Conservation (phyloP, 2,888 invertebrate species). For the Agonopterix arenella region DNA sequence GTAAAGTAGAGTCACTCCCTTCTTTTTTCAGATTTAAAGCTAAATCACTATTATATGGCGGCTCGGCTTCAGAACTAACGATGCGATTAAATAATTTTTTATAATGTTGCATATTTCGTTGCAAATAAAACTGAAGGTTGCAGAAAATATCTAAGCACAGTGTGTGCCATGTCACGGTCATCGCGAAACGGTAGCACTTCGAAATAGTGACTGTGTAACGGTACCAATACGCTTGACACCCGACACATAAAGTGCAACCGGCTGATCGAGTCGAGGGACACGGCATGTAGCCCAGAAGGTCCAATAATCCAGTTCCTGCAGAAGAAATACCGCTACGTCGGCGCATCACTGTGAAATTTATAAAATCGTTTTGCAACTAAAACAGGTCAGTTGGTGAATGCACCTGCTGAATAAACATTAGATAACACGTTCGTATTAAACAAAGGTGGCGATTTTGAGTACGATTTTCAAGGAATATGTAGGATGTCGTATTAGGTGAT, state of each 20-base stretch:
- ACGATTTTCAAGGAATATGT: no score
- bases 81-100: not conserved
- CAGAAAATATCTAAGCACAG: not conserved
- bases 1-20: not conserved
- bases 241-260: constrained; percentile 1
- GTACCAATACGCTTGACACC: constrained; percentile 6
- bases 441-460: no score
- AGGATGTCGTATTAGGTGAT: no score
- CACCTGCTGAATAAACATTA: no score
- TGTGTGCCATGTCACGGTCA: constrained; percentile 3
- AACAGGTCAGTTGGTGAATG: no score
- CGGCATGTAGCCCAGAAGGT: not conserved
- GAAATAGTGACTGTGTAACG: constrained; percentile 9
- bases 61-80: not conserved
- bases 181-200: constrained; percentile 4
- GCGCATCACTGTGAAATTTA: no score
- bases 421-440: no score
- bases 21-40: not conserved
- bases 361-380: no score
- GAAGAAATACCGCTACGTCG: not conserved
- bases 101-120: not conserved
- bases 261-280: not conserved
- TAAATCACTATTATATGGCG: not conserved
- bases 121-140: not conserved
- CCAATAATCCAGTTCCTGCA: not conserved